A percentile compares a stretch with the other conserved stretches of the same genome.
Conservation (phyloP, 1,140 invertebrate genomes). For the Piezodorus guildinii region DNA sequence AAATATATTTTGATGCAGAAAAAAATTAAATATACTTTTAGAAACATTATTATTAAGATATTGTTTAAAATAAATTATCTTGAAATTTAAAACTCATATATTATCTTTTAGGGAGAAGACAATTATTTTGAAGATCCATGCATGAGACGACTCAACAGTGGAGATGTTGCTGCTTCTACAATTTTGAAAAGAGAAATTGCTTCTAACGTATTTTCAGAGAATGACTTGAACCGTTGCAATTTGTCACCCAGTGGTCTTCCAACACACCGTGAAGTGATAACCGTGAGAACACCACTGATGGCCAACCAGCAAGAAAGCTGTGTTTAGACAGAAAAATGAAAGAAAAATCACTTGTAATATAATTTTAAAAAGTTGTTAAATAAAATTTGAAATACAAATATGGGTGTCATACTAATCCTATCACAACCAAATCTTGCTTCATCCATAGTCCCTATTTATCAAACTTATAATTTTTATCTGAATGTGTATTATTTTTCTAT, state of each 20-base stretch:
- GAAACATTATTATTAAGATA: no score
- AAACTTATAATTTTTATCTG: slow-evolving; percentile 7
- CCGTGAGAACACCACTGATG: slow-evolving; percentile 66
- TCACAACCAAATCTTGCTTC: not conserved
- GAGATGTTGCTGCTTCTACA: slow-evolving; percentile 11
- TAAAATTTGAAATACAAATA: not conserved
- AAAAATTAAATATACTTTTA: no score
- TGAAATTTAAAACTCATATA: no score
- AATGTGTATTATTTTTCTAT: slow-evolving; percentile 11
- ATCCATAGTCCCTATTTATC: no score
- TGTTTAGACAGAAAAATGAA: slow-evolving; percentile 43
- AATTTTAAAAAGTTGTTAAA: slow-evolving; percentile 1
- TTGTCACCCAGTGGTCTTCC: slow-evolving; percentile 31
- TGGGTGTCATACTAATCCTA: not conserved
- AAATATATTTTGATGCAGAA: no score
- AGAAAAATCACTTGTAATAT: not conserved
- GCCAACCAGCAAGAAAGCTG: slow-evolving; percentile 73
- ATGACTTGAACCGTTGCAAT: slow-evolving; percentile 33
- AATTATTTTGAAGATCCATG: slow-evolving; percentile 34
- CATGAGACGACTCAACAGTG: slow-evolving; percentile 30
- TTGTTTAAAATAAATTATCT: no score
- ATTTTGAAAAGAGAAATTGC: slow-evolving; percentile 1
- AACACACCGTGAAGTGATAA: slow-evolving; percentile 56
- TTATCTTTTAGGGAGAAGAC: slow-evolving; percentile 21
- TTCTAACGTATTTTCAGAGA: slow-evolving; percentile 26